Conservation (phyloP, 2,113 vertebrate species). For the Sardina pilchardus region DNA sequence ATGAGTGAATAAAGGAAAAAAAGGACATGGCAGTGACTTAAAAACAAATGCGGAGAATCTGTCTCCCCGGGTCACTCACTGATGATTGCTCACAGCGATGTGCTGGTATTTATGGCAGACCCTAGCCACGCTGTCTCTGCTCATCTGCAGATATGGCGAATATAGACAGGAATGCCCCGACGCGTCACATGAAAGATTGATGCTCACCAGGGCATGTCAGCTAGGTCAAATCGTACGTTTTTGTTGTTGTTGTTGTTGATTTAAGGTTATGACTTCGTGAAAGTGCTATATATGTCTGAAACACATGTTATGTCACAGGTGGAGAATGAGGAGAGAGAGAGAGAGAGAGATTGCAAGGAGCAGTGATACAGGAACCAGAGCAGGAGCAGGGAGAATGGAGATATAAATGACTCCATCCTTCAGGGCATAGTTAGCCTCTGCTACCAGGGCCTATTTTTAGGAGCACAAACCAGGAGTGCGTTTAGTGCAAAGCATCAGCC, state of each 20-base stretch:
- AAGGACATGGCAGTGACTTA: background rate
- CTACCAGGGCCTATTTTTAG: background rate
- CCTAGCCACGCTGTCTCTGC: background rate
- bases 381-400: background rate
- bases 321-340: background rate
- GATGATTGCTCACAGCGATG: background rate
- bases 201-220: background rate
- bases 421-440: background rate
- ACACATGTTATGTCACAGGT: background rate
- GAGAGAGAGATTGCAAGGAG: background rate
- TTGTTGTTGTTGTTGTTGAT: too few relatives aligned
- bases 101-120: background rate
- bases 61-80: background rate
- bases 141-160: background rate
- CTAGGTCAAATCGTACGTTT: background rate
- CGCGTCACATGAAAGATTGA: background rate
- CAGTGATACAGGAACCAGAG: too few relatives aligned
- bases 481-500: background rate
- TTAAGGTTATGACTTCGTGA: background rate
- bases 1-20: background rate
- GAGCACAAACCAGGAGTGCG: background rate
- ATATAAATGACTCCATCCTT: background rate
- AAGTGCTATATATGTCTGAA: background rate
- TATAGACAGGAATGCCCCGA: background rate
- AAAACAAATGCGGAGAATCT: background rate